Evolutionary conservation across 2,113 vertebrate genomes (phyloP), one percentile per base, ranked within the genome.

Genomic region (Brachionichthys hirsutus): DNA sequence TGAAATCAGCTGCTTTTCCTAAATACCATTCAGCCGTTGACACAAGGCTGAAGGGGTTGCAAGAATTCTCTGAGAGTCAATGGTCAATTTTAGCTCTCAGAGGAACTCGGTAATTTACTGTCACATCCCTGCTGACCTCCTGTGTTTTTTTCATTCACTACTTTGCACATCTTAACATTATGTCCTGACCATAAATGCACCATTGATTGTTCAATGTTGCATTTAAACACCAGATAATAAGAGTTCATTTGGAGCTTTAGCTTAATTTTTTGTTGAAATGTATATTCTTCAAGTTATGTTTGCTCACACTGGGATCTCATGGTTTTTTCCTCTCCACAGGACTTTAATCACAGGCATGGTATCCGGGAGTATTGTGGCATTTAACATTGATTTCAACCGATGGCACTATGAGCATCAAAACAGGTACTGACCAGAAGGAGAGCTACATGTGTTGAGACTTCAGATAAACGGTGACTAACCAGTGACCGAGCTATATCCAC

Each of bases 401-500:
- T 99, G 96, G 97, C 96, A 98, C 88, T 96, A 94, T 70, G 97
- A 99, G 84, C 95, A 98, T 88, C 96, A 99, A 82, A 98, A 94
- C 91, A 93, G 95, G 89, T 98, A 98, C 84, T 98, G 90, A 98
- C 66, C 3, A n/a, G 34, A 49, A 48, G 41, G 4, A 12, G 51
- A 45, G 3, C 19, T 38, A 15, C 3, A 2, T 42, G 30, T 17
- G 36, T 18, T 49, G 13, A 58, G 30, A 17, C 22, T 40, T 41
- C n/a, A 48, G 34, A 53, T 34, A 35, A 40, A 58, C 17, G 6
- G 24, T 22, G 38, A 41, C 36, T 30, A 40, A 43, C 45, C 64
- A 38, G 55, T 44, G 70, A 17, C 24, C 0, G 7, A 61, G 17
- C 17, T 43, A 50, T 10, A 46, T 45, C 61, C 43, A 41, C 36